Evolutionary conservation across 2,797 vertebrate genomes (phyloP), one percentile per base, ranked within the genome.

Genomic region (Falco rusticolus): DNA sequence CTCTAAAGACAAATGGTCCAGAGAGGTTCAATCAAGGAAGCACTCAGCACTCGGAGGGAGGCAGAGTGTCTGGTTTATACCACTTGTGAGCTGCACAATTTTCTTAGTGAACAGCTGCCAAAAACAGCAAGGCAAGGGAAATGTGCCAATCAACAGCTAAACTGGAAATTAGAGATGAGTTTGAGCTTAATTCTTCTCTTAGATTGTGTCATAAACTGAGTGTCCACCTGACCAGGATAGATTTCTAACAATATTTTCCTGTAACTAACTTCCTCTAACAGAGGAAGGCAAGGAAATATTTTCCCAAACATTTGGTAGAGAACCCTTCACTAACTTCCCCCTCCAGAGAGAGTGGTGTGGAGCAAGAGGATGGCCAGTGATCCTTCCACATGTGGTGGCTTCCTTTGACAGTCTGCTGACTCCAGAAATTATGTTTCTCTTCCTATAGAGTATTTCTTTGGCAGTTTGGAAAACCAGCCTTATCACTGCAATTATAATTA

Each of bases 21-120:
- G 77, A 72, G 72, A 84, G 20, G 50, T 94, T 90, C 34, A 33
- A 50, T 54, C 83, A 87, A 41, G n/a, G 72, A 92, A 89, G 50
- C 72, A 69, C 69, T 91, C 87, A 85, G 57, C 87, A 70, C 34
- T 77, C 2, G 3, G 72, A 60, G 61, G n/a, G 39, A 93, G 63
- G 34, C 85, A 89, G 80, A 91, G 47, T 33, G 61, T 93, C 83
- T 93, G 83, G 54, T 84, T 88, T 86, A 34, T 79, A 68, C 47
- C 57, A 31, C 50, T 90, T 77, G 65, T 22, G 24, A 92, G 31
- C 33, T 39, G 54, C 24, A 34, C 22, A 28, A 3, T 75, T 84
- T 75, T 81, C 59, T 81, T 47, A 69, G 39, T 17, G 43, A 96
- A 66, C 14, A 39, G 39, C 13, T 93, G 47, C 57, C 65, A 88